Base-by-base conservation (phyloP, 1,140 invertebrate species). In the Drosophila sulfurigaster region DNA sequence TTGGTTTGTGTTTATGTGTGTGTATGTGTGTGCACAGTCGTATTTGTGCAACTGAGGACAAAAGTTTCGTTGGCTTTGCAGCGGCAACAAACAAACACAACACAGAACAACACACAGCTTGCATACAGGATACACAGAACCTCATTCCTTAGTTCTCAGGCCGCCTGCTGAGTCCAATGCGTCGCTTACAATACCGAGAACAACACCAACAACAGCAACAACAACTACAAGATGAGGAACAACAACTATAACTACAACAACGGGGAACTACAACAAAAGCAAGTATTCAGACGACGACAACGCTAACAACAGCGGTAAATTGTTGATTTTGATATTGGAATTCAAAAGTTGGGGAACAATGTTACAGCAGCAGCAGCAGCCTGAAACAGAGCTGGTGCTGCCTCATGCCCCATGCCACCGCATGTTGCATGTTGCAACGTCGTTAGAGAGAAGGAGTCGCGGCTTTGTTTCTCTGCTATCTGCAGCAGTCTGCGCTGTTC, bases 261-360 rank as follows among this genome's bases (percentile, higher is more conserved):
- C 74, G 81, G 78, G 78, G 78, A 81, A 52, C 70, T 38, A 38
- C 46, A 52, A n/a, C 35, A 48, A 65, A 46, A 38, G 49, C 41
- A 63, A 66, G 73, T 64, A 80, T 79, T 64, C 70, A 72, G 6
- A 51, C 78, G 59, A 59, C 79, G 78, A 79, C 76, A 56, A 56
- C 52, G 74, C 77, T 75, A 80, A 88, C 80, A 88, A 88, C 80
- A 83, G 71, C 74, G 78, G 79, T 68, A 79, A 81, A 78, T 88
- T 88, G 85, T 88, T 88, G 85, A 88, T 89, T 88, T 83, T 88
- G 78, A 88, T 88, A 88, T 83, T 89, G 75, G 81, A 81, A 88
- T 85, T 82, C 71, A 81, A 89, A 89, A 85, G 51, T 88, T 88
- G 52, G 64, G 60, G 64, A 78, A 67, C 62, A 73, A 86, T 79